Conservation (phyloP, 2,113 vertebrate genomes). For the Vidua chalybeata region DNA sequence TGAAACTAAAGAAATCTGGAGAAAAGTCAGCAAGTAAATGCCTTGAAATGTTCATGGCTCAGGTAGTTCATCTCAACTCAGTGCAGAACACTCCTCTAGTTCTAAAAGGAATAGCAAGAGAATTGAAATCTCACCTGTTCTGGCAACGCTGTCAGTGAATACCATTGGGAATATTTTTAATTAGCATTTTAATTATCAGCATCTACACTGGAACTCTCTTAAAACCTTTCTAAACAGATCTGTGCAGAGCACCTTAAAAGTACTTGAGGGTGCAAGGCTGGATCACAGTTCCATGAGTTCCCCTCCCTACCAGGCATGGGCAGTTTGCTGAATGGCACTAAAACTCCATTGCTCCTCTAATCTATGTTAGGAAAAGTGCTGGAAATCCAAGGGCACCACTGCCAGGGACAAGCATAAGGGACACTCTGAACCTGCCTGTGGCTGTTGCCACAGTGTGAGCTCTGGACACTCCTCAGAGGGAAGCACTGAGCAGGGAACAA, state of each 20-base stretch:
- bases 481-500: background rate
- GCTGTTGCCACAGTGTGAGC: background rate
- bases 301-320: background rate
- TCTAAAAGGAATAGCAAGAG: background rate
- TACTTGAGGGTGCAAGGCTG: background rate
- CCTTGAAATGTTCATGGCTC: background rate
- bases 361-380: accelerated
- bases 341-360: background rate
- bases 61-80: background rate
- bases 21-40: background rate
- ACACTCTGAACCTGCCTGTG: background rate
- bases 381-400: background rate
- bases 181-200: slow-evolving; percentile 24
- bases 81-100: background rate
- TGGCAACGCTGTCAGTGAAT: background rate
- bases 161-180: background rate
- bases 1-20: background rate
- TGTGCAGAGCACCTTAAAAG: background rate
- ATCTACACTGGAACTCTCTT: background rate
- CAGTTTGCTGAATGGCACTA: background rate
- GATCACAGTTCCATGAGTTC: background rate
- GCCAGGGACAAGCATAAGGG: background rate
- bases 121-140: slow-evolving; percentile 13
- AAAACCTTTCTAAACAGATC: background rate
- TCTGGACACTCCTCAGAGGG: background rate